Base-by-base conservation (phyloP, 2,113 vertebrate species). In the Plecturocebus donacophilus region DNA sequence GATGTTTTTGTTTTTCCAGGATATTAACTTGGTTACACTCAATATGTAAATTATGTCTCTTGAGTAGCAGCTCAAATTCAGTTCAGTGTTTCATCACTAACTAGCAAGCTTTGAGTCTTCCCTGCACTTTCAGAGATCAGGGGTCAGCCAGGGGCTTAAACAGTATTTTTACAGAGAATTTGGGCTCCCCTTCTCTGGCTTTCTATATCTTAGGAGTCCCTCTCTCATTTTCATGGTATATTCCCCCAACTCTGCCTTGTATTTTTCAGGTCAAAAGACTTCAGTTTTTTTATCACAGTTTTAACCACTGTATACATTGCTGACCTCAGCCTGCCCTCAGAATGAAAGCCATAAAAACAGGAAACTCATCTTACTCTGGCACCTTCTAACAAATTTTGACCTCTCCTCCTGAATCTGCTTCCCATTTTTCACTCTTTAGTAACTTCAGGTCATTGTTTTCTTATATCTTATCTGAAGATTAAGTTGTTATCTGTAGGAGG, bases 271-370 rank as follows among this genome's bases (percentile, higher is more conserved):
- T 17, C n/a, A 95, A 1, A 73, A 90, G 16, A 13, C 7, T 56
- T 71, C 40, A 49, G 0, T 27, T 70, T 68, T 66, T 87, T 27
- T 61, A 7, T 47, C 58, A 80, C 56, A 85, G 47, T 91, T 88
- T 66, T 93, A 9, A 95, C 21, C 19, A 81, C 13, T 6, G 4
- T 45, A 6, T 19, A 49, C 14, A 56, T 10, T 45, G 23, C 35
- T 97, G 82, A 94, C 25, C 42, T 68, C 52, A 25, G 25, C 27
- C 19, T 64, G 4, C 20, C 20, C 40, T 87, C 13, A 38, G 38
- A 7, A 89, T 68, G 47, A 96, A 96, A 96, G 8, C 17, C n/a
- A n/a, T 45, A 27, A 93, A 83, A 8, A 68, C 45, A 89, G 38
- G 5, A 91, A 90, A 91, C 7, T 64, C 21, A 68, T 64, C 1